Base-by-base conservation (phyloP, 2,888 invertebrate species). In the Dynastes tityus region DNA sequence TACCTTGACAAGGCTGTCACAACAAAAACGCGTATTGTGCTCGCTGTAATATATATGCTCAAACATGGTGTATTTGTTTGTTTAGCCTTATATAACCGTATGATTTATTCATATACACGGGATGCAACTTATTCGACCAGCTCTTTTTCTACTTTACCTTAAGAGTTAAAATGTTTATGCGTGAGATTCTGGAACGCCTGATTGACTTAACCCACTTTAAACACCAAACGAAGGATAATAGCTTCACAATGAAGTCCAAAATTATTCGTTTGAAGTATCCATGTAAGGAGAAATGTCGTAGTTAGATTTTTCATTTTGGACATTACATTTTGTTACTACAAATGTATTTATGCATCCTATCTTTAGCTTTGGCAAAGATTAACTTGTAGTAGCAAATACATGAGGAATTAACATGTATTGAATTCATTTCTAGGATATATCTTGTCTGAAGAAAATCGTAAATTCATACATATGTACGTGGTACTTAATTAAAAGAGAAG, bases 51-150 rank as follows among this genome's bases (percentile, higher is more conserved):
- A 61, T 74, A 74, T 45, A 45, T 9, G 61, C 45, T 53, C 67
- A 45, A 51, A 67, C 76, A 53, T 45, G 67, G 65, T 22, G 55
- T 65, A 76, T 67, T 65, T 76, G 67, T 76, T 64, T 76, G 67
- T 76, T 76, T 76, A 76, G 76, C 76, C 76, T 76, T 76, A 76
- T 76, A 76, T 76, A 76, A 76, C 67, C 76, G 37, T 76, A 51
- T 37, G 55, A 51, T 67, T 76, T 76, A 76, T 76, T 76, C 53
- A 64, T 76, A 32, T 65, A 55, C 40, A 37, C 55, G 37, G 67
- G 67, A 67, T 67, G 67, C 73, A 58, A 11, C 58, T 53, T 40
- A n/a, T 73, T 73, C 37, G 32, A 55, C 13, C 37, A 40, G 11
- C 9, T 45, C n/a, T 58, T 58, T 73, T 73, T 58, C 40, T 13